A percentile compares a stretch with the other conserved stretches of the same genome.
Evolutionary conservation across 2,113 vertebrate genomes (phyloP).

Genomic region (Raja brachyura): DNA sequence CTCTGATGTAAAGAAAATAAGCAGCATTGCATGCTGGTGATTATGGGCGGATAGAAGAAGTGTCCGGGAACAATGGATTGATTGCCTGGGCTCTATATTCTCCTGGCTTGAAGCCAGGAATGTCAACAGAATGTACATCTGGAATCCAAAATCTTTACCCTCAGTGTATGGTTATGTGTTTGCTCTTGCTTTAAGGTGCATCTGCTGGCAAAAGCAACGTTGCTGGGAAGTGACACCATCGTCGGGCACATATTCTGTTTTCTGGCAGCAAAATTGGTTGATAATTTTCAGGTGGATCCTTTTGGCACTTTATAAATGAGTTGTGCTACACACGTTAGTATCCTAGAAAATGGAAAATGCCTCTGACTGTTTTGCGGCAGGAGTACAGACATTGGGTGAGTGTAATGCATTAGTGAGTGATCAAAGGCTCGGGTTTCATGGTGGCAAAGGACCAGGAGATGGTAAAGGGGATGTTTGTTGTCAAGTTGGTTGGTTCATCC

Average conservation of each 20-base stretch:
- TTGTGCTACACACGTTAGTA: too few species aligned
- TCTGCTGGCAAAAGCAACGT: not conserved
- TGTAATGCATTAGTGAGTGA: too few species aligned
- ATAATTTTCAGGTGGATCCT: too few species aligned
- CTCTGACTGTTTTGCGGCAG: too few species aligned
- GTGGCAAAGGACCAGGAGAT: too few species aligned
- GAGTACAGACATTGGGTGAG: too few species aligned
- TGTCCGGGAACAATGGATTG: not conserved
- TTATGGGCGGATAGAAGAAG: not conserved
- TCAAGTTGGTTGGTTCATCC: too few species aligned
- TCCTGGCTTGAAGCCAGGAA: not conserved
- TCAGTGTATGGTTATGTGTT: not conserved
- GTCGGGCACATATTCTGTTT: not conserved
- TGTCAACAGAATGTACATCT: not conserved
- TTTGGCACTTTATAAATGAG: too few species aligned
- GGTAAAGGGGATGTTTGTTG: too few species aligned
- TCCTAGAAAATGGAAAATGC: too few species aligned
- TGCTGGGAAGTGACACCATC: not conserved
- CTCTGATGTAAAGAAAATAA: not conserved
- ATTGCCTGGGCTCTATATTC: not conserved
- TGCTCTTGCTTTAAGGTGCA: not conserved
- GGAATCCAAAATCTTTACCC: not conserved
- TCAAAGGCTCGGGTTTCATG: too few species aligned
- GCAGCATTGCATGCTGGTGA: not conserved
- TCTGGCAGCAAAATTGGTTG: too few species aligned